phyloP scores from a whole-genome alignment of 2,797 vertebrate genomes.

The Okamejei kenojei region DNA sequence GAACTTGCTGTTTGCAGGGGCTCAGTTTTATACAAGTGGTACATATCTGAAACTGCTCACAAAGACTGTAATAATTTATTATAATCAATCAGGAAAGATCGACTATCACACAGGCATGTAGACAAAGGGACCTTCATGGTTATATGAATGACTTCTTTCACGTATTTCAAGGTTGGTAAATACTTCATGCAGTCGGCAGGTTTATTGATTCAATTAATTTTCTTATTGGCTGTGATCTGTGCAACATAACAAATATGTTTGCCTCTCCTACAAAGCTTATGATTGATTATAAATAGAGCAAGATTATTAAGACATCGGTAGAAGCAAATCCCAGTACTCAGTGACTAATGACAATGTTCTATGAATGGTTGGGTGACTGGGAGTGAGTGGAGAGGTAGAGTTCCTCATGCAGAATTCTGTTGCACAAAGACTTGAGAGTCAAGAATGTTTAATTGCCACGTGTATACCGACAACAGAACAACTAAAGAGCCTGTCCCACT shows the following conservation, averaged over 20 bases:
- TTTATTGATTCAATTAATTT: constrained; percentile 35
- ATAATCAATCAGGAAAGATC: not conserved
- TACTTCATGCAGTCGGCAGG: not conserved
- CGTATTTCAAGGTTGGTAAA: constrained; percentile 28
- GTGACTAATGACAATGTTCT: not conserved
- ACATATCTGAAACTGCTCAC: not conserved
- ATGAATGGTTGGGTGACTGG: not conserved
- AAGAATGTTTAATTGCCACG: no score
- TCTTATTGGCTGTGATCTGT: constrained; percentile 32
- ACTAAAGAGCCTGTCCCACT: no score
- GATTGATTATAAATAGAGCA: constrained; percentile 22
- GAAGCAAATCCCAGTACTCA: not conserved
- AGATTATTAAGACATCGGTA: not conserved
- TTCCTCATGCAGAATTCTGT: not conserved
- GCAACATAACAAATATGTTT: constrained; percentile 33
- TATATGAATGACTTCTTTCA: constrained; percentile 33
- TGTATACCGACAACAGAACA: no score
- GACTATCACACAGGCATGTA: not conserved
- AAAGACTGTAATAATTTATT: constrained; percentile 18
- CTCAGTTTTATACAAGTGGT: not conserved
- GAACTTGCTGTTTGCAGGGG: not conserved
- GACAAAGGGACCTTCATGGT: constrained; percentile 28
- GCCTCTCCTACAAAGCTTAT: constrained; percentile 23
- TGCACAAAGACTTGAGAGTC: not conserved
- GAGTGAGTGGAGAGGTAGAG: not conserved